Base-by-base conservation (phyloP, 2,113 vertebrate species). In the Enhydra lutris region DNA sequence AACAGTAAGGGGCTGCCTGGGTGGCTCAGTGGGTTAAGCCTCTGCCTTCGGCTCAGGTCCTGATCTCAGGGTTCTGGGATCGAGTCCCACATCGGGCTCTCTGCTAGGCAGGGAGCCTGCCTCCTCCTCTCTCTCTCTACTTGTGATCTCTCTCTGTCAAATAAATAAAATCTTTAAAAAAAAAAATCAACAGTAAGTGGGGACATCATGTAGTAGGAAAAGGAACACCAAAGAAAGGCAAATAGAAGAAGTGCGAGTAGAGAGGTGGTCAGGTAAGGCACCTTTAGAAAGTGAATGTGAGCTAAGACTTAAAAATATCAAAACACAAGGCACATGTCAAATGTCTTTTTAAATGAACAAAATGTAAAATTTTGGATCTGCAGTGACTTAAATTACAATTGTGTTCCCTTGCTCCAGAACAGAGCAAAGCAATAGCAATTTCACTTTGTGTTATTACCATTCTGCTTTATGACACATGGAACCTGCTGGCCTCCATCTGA, bases 381-480 rank as follows among this genome's bases (percentile, higher is more conserved):
- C 20, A 57, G 93, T 94, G 71, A 97, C 85, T 98, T 98, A 88
- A 97, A 95, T 96, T 96, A 84, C 86, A 94, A 1, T 85, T 84
- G 31, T 92, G 93, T 94, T 96, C 81, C 88, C 47, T 95, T 94
- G 93, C 20, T 98, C 76, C 84, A 80, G 95, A 97, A 97, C 94
- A 98, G 95, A 98, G 92, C 97, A 95, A 95, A 97, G 59, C 80
- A 97, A 94, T 39, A 98, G 84, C 81, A 97, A 95, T 97, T 97
- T 98, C 84, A 96, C 65, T 29, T 96, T 98, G 90, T 9, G 90
- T 98, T 95, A 94, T 92, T 98, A 96, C 96, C 93, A 98, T 0
- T 0, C 91, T 96, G 96, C 96, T 98, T 98, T 97, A 98, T 90
- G 89, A 94, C 86, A 98, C 50, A 2, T 24, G 17, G 61, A 0